Base-by-base conservation (phyloP, 2,113 vertebrate species). In the Holacanthus passer region DNA sequence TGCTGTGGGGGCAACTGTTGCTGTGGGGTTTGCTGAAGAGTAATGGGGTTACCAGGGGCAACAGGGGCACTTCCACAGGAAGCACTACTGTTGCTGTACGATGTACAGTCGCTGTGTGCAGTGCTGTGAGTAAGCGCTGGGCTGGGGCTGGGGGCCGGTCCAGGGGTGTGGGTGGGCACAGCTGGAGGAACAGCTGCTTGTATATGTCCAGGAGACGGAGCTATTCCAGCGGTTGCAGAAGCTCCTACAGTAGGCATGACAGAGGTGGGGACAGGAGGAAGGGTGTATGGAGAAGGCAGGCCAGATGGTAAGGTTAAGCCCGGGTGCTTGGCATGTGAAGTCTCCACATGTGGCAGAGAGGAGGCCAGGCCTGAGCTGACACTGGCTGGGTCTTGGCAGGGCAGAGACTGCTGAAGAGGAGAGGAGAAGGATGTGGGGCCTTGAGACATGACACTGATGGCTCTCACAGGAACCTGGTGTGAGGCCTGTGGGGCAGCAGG, bases 91-190 rank as follows among this genome's bases (percentile, higher is more conserved):
- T 95, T 97, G 80, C 97, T 97, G 89, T 97, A 98, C 7, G 96
- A 94, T 0, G 96, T 96, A 75, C 95, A 96, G 92, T 98, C 96
- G 0, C 96, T 97, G 90, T 97, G 97, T 0, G 97, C 96, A 1
- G 96, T 97, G 92, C 97, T 97, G 92, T 97, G 97, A 48, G 96
- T 97, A 7, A 97, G 89, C 16, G 97, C 97, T 0, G 97, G 97
- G 92, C 96, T 97, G 0, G 96, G 96, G 90, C 96, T 97, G 0
- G 97, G 97, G 69, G 96, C 96, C 2, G 97, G 96, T 39, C 97
- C 97, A 2, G 97, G 97, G 0, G 96, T 96, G 70, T 97, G 97
- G 0, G 97, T 97, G 6, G 97, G 97, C 52, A 97, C 96, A 0
- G 95, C 95, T 1, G 96, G 96, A 78, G 96, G 94, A 53, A 93